Percentiles rank a stretch among this genome's conserved stretches.
phyloP scores from a whole-genome alignment of 2,888 invertebrate genomes.

The Glaucopsyche alexis region DNA sequence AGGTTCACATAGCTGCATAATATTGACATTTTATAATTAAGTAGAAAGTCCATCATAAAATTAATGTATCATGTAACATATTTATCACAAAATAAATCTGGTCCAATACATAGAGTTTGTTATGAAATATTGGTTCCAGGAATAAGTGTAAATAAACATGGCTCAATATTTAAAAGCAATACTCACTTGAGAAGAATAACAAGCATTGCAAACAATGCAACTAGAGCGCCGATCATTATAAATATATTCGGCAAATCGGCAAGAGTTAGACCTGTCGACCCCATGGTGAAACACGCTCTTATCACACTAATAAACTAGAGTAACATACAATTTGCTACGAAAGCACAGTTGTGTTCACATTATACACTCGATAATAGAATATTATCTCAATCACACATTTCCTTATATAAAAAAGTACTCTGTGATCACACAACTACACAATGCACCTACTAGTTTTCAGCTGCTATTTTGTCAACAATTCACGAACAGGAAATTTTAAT shows the following conservation, averaged over 20 bases:
- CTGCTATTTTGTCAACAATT: constrained; percentile 41
- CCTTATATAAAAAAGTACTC: no score
- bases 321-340: constrained; percentile 45
- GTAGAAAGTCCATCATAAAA: no score
- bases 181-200: constrained; percentile 87
- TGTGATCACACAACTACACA: constrained; percentile 36
- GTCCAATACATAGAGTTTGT: no score
- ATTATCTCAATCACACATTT: constrained; percentile 40
- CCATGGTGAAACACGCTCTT: constrained; percentile 54
- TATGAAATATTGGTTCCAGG: no score
- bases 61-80: no score
- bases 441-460: constrained; percentile 43
- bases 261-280: constrained; percentile 80
- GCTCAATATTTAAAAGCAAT: not conserved
- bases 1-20: not conserved
- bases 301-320: constrained; percentile 52
- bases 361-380: constrained; percentile 41
- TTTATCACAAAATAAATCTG: no score
- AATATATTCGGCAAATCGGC: constrained; percentile 88
- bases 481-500: constrained; percentile 30
- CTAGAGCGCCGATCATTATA: constrained; percentile 85
- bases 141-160: no score
- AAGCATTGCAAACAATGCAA: constrained; percentile 87
- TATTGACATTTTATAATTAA: not conserved
- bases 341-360: constrained; percentile 56